Percentiles rank a stretch among this genome's conserved stretches.
phyloP scores from a whole-genome alignment of 1,140 invertebrate species.

The Tenebrio molitor region DNA sequence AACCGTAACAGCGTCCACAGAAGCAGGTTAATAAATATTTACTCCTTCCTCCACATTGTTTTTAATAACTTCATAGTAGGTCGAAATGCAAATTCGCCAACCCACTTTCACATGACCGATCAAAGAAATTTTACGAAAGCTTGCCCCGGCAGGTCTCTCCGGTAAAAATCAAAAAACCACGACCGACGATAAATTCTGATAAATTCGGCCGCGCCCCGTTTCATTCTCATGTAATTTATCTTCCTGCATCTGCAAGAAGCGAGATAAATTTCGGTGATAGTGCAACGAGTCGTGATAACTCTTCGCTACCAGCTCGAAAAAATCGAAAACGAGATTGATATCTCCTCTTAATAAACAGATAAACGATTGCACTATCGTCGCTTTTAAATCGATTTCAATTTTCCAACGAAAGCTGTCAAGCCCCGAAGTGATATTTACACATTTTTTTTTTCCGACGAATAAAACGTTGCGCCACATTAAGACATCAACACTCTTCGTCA shows the following conservation, averaged over 20 bases:
- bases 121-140: conserved; percentile 23
- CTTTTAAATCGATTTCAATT: too few relatives aligned
- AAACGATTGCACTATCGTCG: too few relatives aligned
- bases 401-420: too few relatives aligned
- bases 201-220: conserved; percentile 1
- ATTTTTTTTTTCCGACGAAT: too few relatives aligned
- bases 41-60: conserved; percentile 41
- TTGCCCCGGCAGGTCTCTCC: neutral
- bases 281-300: too few relatives aligned
- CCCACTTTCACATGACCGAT: conserved; percentile 42
- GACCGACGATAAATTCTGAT: conserved; percentile 4
- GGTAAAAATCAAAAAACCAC: neutral
- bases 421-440: too few relatives aligned
- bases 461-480: neutral
- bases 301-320: too few relatives aligned
- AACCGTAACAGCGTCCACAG: conserved; percentile 6
- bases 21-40: conserved; percentile 46
- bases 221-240: conserved; percentile 1
- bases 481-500: too few relatives aligned
- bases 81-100: conserved; percentile 41
- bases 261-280: conserved; percentile 3
- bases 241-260: neutral
- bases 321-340: too few relatives aligned
- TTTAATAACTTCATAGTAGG: conserved; percentile 45
- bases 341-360: too few relatives aligned